Evolutionary conservation across 2,797 vertebrate species (phyloP), one percentile per base, ranked within the genome.

Genomic region (Micrastur ruficollis): DNA sequence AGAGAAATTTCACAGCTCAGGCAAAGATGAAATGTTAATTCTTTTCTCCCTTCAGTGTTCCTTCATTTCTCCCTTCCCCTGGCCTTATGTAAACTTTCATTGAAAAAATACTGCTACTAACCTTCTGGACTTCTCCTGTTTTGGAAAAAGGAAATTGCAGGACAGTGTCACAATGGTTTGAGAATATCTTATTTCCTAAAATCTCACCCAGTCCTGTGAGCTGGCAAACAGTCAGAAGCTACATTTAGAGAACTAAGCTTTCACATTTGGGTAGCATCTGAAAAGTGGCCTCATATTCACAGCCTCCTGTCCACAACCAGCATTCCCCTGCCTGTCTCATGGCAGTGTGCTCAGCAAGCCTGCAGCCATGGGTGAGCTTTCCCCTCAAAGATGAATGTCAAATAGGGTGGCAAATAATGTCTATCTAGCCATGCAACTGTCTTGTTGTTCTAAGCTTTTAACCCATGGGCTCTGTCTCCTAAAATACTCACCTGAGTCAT

Each of bases 321-420:
- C 2, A 1, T 68, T 34, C 4, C 7, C 32, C 23, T 75, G 46
- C 38, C 49, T 47, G 20, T 46, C 38, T 74, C 72, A 59, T 16
- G 7, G 49, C 32, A n/a, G 8, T 14, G 16, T 56, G 26, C 17
- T 81, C 32, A 85, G 66, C 31, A 83, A 73, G 83, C 23, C 23
- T 36, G 47, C 15, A 38, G 22, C 20, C 18, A 9, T 4, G 8
- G 8, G 5, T 50, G 40, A 96, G 17, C 1, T 73, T 65, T 80
- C 53, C 14, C 9, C 23, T 80, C 2, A 1, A 0, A 1, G 7
- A 46, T 17, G 6, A 79, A 59, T n/a, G 29, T 36, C 38, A 65
- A 32, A 50, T 52, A n/a, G 5, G 8, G 4, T 29, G 27, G 9
- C 12, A 92, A 90, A 78, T 34, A 86, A 62, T 76, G 8, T 80